A percentile compares a stretch with the other conserved stretches of the same genome.
Evolutionary conservation across 2,888 invertebrate species (phyloP).

Genomic region (Hydriomena furcata): DNA sequence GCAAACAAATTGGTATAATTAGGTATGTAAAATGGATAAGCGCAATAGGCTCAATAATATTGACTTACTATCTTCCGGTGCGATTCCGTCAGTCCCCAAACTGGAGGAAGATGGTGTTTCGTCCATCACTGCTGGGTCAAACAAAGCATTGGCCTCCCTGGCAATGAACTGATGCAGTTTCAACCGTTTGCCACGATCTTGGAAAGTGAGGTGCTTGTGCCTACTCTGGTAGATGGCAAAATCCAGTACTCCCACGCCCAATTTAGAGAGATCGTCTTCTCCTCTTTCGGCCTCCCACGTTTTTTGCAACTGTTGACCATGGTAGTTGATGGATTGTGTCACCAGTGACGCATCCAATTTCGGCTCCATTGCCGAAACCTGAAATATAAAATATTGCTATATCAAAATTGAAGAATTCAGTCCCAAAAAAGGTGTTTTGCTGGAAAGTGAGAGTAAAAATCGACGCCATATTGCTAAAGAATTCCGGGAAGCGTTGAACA

Average conservation of each 20-base stretch:
- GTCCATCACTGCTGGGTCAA: slow-evolving; percentile 80
- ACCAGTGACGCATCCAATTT: slow-evolving; percentile 82
- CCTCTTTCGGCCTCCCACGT: slow-evolving; percentile 94
- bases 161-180: slow-evolving; percentile 95
- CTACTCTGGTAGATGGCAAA: slow-evolving; percentile 90
- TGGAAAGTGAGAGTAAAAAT: slow-evolving; percentile 20
- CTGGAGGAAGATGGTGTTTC: slow-evolving; percentile 76
- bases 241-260: slow-evolving; percentile 84
- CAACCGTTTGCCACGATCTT: slow-evolving; percentile 91
- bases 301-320: slow-evolving; percentile 94
- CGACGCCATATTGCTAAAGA: slow-evolving; percentile 31
- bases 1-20: slow-evolving; percentile 4
- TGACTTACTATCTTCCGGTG: slow-evolving; percentile 82
- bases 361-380: slow-evolving; percentile 61
- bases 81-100: slow-evolving; percentile 75
- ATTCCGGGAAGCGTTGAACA: slow-evolving; percentile 9
- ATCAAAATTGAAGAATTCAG: neutral
- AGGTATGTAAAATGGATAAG: too few species aligned
- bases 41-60: too few species aligned
- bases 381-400: slow-evolving; percentile 25
- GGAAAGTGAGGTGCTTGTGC: slow-evolving; percentile 91
- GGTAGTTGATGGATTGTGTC: slow-evolving; percentile 90
- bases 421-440: neutral
- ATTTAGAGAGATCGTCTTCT: slow-evolving; percentile 87
- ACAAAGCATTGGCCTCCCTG: slow-evolving; percentile 91